Percentiles rank a stretch among this genome's conserved stretches.
phyloP scores from a whole-genome alignment of 2,888 invertebrate genomes.

The Plagiodera versicolora region DNA sequence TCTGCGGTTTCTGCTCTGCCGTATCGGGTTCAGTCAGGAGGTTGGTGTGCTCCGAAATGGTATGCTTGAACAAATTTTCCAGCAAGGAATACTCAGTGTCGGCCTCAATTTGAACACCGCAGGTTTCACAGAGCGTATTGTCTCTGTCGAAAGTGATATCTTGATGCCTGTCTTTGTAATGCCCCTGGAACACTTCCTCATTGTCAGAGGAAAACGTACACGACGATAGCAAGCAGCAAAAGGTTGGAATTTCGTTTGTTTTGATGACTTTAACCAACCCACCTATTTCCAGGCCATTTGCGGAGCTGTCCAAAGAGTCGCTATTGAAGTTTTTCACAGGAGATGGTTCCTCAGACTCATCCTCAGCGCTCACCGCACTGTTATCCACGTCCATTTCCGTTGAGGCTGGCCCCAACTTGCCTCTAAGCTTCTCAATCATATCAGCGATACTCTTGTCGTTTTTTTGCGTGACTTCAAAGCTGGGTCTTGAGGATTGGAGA shows the following conservation, averaged over 20 bases:
- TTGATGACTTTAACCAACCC: conserved; percentile 39
- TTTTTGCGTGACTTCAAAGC: conserved; percentile 34
- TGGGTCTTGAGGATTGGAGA: conserved; percentile 21
- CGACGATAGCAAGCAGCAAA: conserved; percentile 43
- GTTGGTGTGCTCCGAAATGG: conserved; percentile 33
- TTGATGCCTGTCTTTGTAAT: conserved; percentile 47
- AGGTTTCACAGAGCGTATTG: conserved; percentile 34
- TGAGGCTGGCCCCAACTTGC: conserved; percentile 34
- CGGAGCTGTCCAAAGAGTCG: conserved; percentile 14
- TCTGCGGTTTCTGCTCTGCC: background rate
- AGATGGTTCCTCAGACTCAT: conserved; percentile 31
- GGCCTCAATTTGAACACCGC: conserved; percentile 28
- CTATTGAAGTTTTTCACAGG: conserved; percentile 34
- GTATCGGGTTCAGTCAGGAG: conserved; percentile 18
- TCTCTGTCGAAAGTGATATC: conserved; percentile 17
- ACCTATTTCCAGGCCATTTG: conserved; percentile 28
- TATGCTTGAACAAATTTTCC: conserved; percentile 39
- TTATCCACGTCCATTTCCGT: conserved; percentile 6
- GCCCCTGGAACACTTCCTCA: conserved; percentile 42
- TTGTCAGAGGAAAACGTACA: conserved; percentile 45
- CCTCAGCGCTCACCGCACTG: conserved; percentile 3
- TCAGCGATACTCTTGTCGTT: conserved; percentile 36
- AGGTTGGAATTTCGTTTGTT: conserved; percentile 34
- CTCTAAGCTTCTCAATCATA: conserved; percentile 44
- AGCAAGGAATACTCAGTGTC: conserved; percentile 28